Evolutionary conservation across 2,888 invertebrate genomes (phyloP), one percentile per base, ranked within the genome.

Genomic region (Drosophila peninsularis): DNA sequence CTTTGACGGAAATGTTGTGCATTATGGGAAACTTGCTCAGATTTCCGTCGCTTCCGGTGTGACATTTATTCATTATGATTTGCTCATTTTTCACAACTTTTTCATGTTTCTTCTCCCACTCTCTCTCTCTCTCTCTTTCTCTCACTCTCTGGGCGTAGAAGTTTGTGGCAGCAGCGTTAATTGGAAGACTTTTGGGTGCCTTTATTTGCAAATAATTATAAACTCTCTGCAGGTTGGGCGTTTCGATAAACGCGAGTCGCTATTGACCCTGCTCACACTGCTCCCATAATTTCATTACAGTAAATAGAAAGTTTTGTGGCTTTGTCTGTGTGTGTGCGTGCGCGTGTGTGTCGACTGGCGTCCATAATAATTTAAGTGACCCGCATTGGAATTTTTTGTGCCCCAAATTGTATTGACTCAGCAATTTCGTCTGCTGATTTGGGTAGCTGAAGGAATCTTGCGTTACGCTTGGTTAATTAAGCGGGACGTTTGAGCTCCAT

Each of bases 11-110:
- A 89, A 80, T 79, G 89, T 71, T 75, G 68, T 39, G 69, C 69
- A 75, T 85, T 80, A 82, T 81, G 70, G 56, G 49, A 49, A 79
- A 75, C 68, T 79, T 71, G 80, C 66, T 55, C 61, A 75, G 77
- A 71, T 87, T 87, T 87, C 84, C 89, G 74, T 52, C 73, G 67
- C 75, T 87, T 87, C 85, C 89, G 89, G 88, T 84, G 82, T 80
- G 89, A 85, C 89, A 89, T 87, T 85, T 87, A 85, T 84, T 85
- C 78, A 89, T 85, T 87, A 87, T 87, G 89, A 87, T 89, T 88
- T 89, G 77, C 73, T 77, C 82, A 77, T 75, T 82, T 89, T 71
- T 64, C 49, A 60, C 37, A 58, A 50, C 34, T 53, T 63, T 75
- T 66, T 70, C 32, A 17, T 5, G 41, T 34, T 45, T 21, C 9